phyloP scores from a whole-genome alignment of 2,888 invertebrate genomes.

The Ditula angustiorana region DNA sequence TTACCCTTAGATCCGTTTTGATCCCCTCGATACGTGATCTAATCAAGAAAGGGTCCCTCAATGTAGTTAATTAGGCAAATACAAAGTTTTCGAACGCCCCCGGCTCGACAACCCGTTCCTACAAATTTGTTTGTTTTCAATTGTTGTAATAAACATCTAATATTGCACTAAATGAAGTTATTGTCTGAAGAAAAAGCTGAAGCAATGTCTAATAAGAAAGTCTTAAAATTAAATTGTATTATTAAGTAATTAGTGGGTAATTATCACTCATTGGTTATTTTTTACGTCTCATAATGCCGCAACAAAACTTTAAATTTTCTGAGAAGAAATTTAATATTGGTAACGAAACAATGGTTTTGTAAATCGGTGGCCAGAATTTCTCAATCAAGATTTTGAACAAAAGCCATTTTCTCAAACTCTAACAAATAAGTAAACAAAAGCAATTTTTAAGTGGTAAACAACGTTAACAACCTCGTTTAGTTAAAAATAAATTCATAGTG shows the following conservation, averaged over 20 bases:
- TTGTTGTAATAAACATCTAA: conserved; percentile 41
- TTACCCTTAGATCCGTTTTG: conserved; percentile 67
- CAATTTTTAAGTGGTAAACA: conserved; percentile 44
- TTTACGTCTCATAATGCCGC: too few species aligned
- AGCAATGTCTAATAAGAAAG: not conserved
- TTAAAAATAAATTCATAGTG: conserved; percentile 59
- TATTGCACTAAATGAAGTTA: not conserved
- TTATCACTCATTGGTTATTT: too few species aligned
- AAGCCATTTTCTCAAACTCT: too few species aligned
- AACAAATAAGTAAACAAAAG: not conserved
- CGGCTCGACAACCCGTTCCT: conserved; percentile 48
- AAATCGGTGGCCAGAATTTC: too few species aligned
- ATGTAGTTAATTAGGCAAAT: conserved; percentile 79
- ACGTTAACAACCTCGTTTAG: conserved; percentile 44
- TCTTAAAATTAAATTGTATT: too few species aligned
- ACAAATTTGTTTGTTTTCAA: conserved; percentile 63
- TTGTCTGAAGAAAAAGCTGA: not conserved
- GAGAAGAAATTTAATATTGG: too few species aligned
- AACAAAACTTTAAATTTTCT: too few species aligned
- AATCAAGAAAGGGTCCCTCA: conserved; percentile 72
- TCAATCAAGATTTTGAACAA: too few species aligned
- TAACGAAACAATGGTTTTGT: too few species aligned
- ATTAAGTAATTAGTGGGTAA: too few species aligned
- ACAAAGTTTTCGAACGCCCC: conserved; percentile 64
- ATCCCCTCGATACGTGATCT: conserved; percentile 77